Conservation (phyloP, 2,888 invertebrate species). For the Craniophora ligustri region DNA sequence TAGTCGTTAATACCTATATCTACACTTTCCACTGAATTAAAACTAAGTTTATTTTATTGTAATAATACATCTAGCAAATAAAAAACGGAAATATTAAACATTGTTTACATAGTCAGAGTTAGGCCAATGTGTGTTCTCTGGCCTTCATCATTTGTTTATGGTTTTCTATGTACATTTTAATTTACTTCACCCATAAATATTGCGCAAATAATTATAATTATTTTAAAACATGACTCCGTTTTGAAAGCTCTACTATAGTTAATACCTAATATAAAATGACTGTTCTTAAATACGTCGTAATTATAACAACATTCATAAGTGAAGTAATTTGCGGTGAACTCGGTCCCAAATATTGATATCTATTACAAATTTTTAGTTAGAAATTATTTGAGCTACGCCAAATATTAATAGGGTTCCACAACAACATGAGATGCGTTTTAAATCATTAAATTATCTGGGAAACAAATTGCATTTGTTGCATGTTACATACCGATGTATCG, state of each 20-base stretch:
- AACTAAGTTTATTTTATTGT: constrained; percentile 65
- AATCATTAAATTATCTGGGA: constrained; percentile 27
- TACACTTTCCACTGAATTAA: constrained; percentile 72
- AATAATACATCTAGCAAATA: constrained; percentile 67
- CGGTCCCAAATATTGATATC: constrained; percentile 52
- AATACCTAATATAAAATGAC: constrained; percentile 45
- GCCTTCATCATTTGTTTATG: constrained; percentile 47
- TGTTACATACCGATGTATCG: not conserved
- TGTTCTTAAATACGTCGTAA: constrained; percentile 32
- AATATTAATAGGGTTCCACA: constrained; percentile 23
- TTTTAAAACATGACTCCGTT: constrained; percentile 37
- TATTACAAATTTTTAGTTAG: constrained; percentile 26
- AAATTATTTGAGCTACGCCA: constrained; percentile 30
- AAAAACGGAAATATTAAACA: constrained; percentile 63
- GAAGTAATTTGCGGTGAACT: constrained; percentile 34
- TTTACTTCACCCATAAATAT: constrained; percentile 50
- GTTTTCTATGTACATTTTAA: constrained; percentile 58
- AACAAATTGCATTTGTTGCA: constrained; percentile 11
- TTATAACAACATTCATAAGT: constrained; percentile 46
- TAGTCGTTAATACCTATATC: constrained; percentile 85
- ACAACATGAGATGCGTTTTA: constrained; percentile 22
- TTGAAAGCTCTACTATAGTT: constrained; percentile 25
- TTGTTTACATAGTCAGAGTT: constrained; percentile 61
- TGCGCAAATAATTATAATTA: constrained; percentile 23
- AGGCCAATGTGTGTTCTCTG: constrained; percentile 56